phyloP scores from a whole-genome alignment of 1,140 invertebrate species.

The Apis florea region DNA sequence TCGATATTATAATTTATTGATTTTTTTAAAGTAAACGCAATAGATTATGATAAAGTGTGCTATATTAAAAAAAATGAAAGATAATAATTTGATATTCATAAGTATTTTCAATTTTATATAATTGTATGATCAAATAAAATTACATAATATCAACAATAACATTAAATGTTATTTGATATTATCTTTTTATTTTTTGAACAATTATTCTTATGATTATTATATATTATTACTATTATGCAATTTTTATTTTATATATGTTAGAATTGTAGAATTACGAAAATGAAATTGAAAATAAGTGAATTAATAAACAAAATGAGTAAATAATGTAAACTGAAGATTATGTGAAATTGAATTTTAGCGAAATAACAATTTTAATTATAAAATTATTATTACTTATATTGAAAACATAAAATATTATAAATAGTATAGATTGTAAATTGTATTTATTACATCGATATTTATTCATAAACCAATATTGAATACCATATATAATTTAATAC shows the following conservation, averaged over 20 bases:
- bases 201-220: background rate
- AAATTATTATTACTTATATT: background rate
- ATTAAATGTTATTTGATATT: background rate
- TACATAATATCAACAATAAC: background rate
- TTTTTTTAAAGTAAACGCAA: background rate
- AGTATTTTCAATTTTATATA: background rate
- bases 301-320: background rate
- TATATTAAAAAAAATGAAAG: background rate
- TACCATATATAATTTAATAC: background rate
- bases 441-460: conserved; percentile 4
- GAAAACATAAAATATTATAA: conserved; percentile 6
- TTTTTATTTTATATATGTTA: background rate
- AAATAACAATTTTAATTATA: background rate
- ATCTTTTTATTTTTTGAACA: background rate
- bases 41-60: background rate
- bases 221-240: background rate
- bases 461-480: background rate
- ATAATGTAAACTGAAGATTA: background rate
- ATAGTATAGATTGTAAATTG: background rate
- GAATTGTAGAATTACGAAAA: background rate
- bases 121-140: background rate
- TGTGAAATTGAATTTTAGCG: background rate
- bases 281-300: background rate
- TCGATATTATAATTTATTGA: too few species aligned
- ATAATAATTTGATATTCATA: background rate